Conservation (phyloP, 2,797 vertebrate species). For the Scyliorhinus canicula region DNA sequence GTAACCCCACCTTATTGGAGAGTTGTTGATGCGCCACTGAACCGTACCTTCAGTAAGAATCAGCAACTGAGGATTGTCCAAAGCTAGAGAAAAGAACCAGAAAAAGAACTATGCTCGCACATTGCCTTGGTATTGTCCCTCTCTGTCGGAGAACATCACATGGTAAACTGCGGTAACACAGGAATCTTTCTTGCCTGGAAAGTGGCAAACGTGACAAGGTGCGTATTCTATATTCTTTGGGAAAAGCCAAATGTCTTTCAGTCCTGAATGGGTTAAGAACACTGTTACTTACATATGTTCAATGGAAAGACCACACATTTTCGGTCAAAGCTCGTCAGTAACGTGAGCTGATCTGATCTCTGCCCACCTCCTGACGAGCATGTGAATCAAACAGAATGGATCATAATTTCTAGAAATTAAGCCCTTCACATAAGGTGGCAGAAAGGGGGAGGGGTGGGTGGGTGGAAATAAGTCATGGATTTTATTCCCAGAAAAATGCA, state of each 20-base stretch:
- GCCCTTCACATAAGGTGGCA: not conserved
- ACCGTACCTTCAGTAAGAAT: not conserved
- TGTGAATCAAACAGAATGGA: slow-evolving; percentile 12
- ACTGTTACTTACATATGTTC: not conserved
- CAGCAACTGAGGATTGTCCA: not conserved
- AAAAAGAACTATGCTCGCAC: not conserved
- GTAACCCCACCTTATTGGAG: too few relatives aligned
- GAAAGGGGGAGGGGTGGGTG: not conserved
- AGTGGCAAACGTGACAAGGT: not conserved
- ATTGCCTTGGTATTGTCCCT: not conserved
- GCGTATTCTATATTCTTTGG: not conserved
- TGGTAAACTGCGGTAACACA: not conserved
- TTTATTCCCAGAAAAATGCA: not conserved
- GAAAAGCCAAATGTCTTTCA: not conserved
- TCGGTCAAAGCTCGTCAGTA: not conserved
- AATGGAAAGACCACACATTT: not conserved
- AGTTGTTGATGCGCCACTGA: not conserved
- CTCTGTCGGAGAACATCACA: not conserved
- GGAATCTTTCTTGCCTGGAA: not conserved
- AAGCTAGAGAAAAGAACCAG: not conserved
- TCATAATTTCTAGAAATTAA: not conserved
- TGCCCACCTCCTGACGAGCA: not conserved
- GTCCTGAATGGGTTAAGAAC: slow-evolving; percentile 4
- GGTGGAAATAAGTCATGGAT: not conserved
- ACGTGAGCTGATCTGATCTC: not conserved